Conservation (phyloP, 37 sponge, comb jelly and placozoan genomes). For the Amphimedon queenslandica region DNA sequence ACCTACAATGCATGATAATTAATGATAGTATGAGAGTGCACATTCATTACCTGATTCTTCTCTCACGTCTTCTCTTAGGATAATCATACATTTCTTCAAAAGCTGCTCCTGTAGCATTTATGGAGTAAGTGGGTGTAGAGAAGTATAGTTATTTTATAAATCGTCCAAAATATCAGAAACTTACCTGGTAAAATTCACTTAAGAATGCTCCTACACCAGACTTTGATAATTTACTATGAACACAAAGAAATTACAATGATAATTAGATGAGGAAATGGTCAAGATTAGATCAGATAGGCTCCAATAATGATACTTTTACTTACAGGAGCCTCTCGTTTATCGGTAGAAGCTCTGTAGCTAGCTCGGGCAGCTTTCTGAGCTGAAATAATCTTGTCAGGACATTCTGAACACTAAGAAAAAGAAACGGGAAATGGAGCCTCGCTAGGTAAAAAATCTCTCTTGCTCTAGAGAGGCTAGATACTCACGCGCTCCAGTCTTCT, state of each 20-base stretch:
- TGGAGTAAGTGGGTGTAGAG: no score
- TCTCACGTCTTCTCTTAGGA: constrained; percentile 45
- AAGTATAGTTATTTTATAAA: no score
- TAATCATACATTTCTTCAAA: constrained; percentile 59
- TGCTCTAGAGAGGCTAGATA: neutral
- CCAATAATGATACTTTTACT: neutral
- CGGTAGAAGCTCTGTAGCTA: constrained; percentile 32
- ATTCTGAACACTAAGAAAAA: constrained; percentile 28
- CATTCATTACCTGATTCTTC: constrained; percentile 23
- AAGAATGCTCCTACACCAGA: constrained; percentile 72
- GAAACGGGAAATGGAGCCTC: neutral
- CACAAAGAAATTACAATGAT: no score
- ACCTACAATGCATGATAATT: constrained; percentile 11
- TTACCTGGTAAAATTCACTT: constrained; percentile 68
- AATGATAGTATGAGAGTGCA: neutral
- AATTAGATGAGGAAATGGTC: neutral
- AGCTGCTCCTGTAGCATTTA: constrained; percentile 47
- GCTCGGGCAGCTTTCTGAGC: constrained; percentile 31
- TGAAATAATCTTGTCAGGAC: constrained; percentile 57
- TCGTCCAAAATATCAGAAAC: no score
- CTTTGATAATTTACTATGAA: constrained; percentile 40
- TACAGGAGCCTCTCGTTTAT: constrained; percentile 56
- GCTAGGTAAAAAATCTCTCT: neutral
- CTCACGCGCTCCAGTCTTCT: constrained; percentile 36
- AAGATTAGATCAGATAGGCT: neutral